Conservation (phyloP, 2,113 vertebrate genomes). For the Nettapus auritus region DNA sequence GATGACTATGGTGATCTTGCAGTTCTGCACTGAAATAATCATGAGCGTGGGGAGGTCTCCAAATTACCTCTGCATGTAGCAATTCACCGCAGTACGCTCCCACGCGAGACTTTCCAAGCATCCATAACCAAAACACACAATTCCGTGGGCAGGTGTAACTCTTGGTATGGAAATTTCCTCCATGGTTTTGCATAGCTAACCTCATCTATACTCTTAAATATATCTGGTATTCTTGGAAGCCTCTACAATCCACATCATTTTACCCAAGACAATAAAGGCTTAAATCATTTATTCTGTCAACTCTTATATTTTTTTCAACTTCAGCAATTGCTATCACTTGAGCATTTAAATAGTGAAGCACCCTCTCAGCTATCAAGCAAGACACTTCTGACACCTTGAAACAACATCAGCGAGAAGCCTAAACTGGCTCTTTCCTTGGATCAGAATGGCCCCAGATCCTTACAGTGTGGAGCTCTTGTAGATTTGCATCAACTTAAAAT, state of each 20-base stretch:
- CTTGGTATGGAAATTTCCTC: background rate
- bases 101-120: background rate
- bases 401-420: background rate
- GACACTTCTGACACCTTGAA: background rate
- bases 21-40: background rate
- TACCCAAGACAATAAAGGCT: background rate
- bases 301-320: background rate
- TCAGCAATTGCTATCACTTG: background rate
- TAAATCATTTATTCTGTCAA: background rate
- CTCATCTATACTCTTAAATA: background rate
- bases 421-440: background rate
- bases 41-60: background rate
- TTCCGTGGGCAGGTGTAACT: background rate
- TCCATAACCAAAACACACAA: background rate
- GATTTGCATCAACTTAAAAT: background rate
- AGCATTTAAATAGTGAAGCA: background rate
- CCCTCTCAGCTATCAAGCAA: background rate
- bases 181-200: background rate
- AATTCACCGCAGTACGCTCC: background rate
- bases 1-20: background rate
- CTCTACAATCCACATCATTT: background rate
- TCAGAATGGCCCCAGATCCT: background rate
- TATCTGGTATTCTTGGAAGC: background rate
- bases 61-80: accelerated
- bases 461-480: background rate